These are phyloP conservation scores for Macrotis lagotis DNA, from an alignment of 2,113 vertebrate species.

Conservation along the genomic window DNA sequence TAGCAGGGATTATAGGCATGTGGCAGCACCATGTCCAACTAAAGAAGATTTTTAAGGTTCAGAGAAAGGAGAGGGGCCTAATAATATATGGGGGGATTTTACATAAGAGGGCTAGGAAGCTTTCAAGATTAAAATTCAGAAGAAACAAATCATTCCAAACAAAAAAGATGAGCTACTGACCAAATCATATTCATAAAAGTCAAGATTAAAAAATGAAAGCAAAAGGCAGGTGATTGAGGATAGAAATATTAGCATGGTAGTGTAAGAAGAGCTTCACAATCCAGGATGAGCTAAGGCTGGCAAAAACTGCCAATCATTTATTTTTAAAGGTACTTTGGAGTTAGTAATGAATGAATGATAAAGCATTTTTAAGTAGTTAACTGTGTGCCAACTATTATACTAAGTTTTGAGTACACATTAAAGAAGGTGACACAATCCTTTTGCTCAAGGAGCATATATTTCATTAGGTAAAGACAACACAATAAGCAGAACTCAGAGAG, in stretches of 20 bases:
- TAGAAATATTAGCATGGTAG: not conserved
- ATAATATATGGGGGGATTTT: not conserved
- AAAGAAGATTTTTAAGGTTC: not conserved
- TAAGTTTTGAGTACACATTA: not conserved
- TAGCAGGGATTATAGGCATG: not conserved
- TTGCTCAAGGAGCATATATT: not conserved
- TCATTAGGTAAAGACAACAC: not conserved
- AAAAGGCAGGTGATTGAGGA: not conserved
- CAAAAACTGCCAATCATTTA: not conserved
- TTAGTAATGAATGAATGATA: not conserved
- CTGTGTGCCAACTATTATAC: not conserved
- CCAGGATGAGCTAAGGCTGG: not conserved
- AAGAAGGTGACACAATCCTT: not conserved
- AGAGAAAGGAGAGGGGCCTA: not conserved
- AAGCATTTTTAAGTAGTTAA: not conserved
- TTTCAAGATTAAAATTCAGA: not conserved
- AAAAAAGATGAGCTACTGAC: not conserved
- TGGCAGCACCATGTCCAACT: not conserved
- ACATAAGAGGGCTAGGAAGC: not conserved
- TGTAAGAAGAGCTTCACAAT: not conserved
- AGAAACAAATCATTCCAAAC: not conserved
- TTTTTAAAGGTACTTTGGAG: not conserved
- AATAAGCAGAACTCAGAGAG: not conserved
- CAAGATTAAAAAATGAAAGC: not conserved
- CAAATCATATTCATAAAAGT: not conserved